Base-by-base conservation (phyloP, 2,113 vertebrate genomes). In the Leptobrachium leishanense region DNA sequence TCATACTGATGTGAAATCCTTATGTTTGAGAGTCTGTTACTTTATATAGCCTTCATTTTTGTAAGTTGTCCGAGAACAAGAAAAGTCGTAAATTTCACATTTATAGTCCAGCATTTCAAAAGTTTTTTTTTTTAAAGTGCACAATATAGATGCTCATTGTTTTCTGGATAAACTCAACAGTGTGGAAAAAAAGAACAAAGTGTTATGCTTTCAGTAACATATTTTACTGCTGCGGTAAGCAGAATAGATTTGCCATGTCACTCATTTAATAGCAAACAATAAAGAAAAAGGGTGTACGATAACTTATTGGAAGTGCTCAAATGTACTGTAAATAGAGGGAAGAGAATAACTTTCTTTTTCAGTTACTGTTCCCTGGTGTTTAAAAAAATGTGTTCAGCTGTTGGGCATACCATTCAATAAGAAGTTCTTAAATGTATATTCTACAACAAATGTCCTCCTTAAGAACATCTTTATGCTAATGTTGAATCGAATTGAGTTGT, bases 171-270 rank as follows among this genome's bases (percentile, higher is more conserved):
- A 67, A 53, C 50, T 73, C 63, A 73, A 63, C 43, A 67, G 62
- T 67, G 63, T 69, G 63, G 43, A 73, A 68, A 79, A 40, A 73
- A 67, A 79, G 70, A 66, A 76, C 75, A 76, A 57, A 73, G 62
- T 70, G 62, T 79, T 73, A 73, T 67, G 70, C 63, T 73, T 79
- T 79, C 67, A n/a, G 57, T 57, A 79, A 79, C 69, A 79, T 70
- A 71, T 73, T 79, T 79, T 79, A 79, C 77, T 73, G 77, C 77
- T 79, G 70, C 70, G 67, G 77, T 66, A 66, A 79, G 70, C 70
- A 79, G 53, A 73, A 79, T 73, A 57, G 46, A 79, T 73, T 79
- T 79, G 40, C 70, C 10, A 10, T 79, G 62, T 64, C 70, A 73
- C 70, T 68, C 63, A 55, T 39, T 73, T 79, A 73, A 79, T 67